Conservation (phyloP, 2,113 vertebrate genomes). For the Upupa epops region DNA sequence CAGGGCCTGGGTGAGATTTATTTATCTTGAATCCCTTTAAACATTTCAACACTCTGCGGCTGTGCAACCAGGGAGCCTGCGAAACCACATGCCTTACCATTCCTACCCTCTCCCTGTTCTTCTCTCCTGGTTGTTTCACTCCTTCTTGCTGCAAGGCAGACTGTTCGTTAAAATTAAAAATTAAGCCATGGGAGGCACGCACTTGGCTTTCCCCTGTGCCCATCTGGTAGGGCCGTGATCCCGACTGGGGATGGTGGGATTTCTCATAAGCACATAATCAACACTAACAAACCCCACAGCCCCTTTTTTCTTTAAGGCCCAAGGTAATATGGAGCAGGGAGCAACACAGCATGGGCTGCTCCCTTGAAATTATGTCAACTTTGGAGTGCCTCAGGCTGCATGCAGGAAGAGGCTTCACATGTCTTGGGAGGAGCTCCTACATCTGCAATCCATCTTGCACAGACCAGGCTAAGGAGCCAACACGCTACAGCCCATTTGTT, state of each 20-base stretch:
- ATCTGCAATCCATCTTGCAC: neutral
- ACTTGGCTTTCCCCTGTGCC: neutral
- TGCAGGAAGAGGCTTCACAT: neutral
- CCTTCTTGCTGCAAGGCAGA: conserved; percentile 7
- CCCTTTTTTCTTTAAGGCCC: neutral
- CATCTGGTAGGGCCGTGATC: neutral
- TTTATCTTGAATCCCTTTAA: conserved; percentile 66
- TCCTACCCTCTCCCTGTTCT: neutral
- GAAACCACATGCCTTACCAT: conserved; percentile 31
- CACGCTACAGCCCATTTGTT: neutral
- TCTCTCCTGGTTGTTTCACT: neutral
- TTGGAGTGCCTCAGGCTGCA: neutral
- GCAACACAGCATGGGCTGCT: neutral
- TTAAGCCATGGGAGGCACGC: neutral
- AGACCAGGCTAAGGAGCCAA: fast-evolving
- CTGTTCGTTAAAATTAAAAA: conserved; percentile 8
- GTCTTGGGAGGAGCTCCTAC: neutral
- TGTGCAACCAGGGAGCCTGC: conserved; percentile 38
- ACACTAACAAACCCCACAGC: neutral
- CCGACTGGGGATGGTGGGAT: neutral
- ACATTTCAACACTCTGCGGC: conserved; percentile 55
- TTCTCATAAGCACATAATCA: neutral
- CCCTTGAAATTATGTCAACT: neutral
- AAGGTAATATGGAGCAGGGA: neutral
- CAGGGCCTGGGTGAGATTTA: conserved; percentile 30